Evolutionary conservation across 2,888 invertebrate species (phyloP).

Genomic region (Erannis defoliaria): DNA sequence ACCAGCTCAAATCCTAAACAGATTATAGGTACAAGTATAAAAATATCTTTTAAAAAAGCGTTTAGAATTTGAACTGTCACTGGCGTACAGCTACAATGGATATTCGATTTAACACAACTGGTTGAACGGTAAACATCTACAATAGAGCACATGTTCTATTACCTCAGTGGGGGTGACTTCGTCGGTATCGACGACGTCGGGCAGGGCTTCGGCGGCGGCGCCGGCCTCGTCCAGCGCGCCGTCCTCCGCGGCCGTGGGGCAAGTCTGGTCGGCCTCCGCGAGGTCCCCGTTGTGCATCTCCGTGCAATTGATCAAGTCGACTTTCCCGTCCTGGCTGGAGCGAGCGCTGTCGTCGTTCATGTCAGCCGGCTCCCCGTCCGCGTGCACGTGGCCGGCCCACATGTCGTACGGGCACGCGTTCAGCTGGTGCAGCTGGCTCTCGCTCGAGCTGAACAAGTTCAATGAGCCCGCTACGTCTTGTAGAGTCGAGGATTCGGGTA

Average conservation of each 20-base stretch:
- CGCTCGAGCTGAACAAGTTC: conserved; percentile 74
- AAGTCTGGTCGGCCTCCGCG: conserved; percentile 93
- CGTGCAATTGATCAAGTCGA: conserved; percentile 78
- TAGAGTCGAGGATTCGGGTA: conserved; percentile 69
- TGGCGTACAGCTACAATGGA: not conserved
- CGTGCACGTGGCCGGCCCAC: conserved; percentile 75
- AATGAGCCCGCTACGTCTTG: conserved; percentile 82
- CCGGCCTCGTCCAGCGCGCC: conserved; percentile 55
- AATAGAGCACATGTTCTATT: conserved; percentile 79
- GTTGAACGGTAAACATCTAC: conserved; percentile 79
- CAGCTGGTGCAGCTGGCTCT: conserved; percentile 72
- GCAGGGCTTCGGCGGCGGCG: conserved; percentile 68
- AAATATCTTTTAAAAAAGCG: not conserved
- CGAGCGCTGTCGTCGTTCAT: conserved; percentile 66
- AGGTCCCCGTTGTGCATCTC: conserved; percentile 90
- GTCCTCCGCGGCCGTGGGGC: conserved; percentile 73
- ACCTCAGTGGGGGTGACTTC: conserved; percentile 84
- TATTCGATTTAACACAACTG: conserved; percentile 35
- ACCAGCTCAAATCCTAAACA: not conserved
- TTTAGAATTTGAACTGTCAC: conserved; percentile 1
- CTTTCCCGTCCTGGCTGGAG: conserved; percentile 76
- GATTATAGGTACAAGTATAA: not conserved
- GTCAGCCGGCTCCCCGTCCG: conserved; percentile 69
- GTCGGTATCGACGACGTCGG: conserved; percentile 82
- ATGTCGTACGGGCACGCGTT: conserved; percentile 75